A percentile compares a stretch with the other conserved stretches of the same genome.
These are phyloP conservation scores for Sussaba pulchella DNA, from an alignment of 2,888 invertebrate species.

Conservation along the genomic window DNA sequence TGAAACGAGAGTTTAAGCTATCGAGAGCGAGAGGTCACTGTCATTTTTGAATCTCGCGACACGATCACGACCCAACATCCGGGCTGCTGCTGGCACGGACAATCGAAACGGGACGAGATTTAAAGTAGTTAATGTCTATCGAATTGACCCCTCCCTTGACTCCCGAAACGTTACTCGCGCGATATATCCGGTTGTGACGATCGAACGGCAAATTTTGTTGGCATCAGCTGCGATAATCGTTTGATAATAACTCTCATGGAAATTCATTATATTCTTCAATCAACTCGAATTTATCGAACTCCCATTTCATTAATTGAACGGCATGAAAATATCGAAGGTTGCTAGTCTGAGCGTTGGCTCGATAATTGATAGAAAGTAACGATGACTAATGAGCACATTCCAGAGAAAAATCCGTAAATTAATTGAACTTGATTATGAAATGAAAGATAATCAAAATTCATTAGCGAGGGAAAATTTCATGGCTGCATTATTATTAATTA, in stretches of 20 bases:
- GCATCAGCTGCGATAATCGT: constrained; percentile 9
- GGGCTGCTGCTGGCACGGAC: constrained; percentile 26
- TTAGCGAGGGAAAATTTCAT: too few relatives aligned
- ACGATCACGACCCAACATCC: constrained; percentile 36
- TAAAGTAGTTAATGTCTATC: constrained; percentile 42
- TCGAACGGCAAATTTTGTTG: constrained; percentile 7
- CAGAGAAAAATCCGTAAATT: background rate
- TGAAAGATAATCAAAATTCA: background rate
- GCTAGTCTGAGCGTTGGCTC: background rate
- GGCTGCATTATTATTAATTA: too few relatives aligned
- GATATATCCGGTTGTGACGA: constrained; percentile 6
- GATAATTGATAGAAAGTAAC: background rate
- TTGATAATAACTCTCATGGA: constrained; percentile 11
- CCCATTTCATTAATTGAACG: background rate
- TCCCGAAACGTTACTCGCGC: constrained; percentile 7
- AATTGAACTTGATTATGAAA: background rate
- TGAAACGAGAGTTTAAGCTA: constrained; percentile 60
- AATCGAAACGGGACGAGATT: constrained; percentile 32
- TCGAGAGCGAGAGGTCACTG: constrained; percentile 34
- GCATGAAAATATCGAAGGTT: background rate
- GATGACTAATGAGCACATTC: background rate
- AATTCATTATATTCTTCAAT: background rate
- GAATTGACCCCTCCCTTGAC: constrained; percentile 31
- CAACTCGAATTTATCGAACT: background rate
- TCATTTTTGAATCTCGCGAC: constrained; percentile 33